These are phyloP conservation scores for Gulo gulo DNA, from an alignment of 2,113 vertebrate genomes.

Conservation along the genomic window DNA sequence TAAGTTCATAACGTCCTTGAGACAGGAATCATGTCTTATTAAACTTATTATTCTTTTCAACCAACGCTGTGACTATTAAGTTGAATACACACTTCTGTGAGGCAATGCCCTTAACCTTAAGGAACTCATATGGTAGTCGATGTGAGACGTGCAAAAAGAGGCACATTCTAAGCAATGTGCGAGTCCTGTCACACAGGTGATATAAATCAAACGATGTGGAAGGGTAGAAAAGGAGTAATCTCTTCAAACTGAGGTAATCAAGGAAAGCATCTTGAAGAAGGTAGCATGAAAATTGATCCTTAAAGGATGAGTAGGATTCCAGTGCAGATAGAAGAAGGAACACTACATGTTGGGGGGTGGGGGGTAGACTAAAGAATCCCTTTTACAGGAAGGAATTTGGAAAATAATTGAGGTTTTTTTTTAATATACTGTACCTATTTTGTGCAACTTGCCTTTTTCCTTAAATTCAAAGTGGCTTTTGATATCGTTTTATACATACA, in stretches of 20 bases:
- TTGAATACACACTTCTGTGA: background rate
- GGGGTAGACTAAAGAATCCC: background rate
- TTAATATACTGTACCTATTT: background rate
- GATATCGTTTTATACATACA: background rate
- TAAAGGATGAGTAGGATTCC: background rate
- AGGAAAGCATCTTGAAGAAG: background rate
- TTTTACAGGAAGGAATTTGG: constrained; percentile 5
- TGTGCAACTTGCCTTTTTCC: background rate
- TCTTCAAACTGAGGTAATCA: background rate
- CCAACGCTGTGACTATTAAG: background rate
- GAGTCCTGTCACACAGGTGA: background rate
- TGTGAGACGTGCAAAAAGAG: background rate
- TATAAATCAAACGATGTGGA: background rate
- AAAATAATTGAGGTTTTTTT: background rate
- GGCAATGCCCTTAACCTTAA: background rate
- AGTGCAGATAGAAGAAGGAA: background rate
- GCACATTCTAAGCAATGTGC: background rate
- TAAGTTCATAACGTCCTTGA: background rate
- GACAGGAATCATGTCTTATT: background rate
- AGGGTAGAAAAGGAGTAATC: background rate
- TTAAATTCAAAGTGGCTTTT: background rate
- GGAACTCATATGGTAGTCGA: background rate
- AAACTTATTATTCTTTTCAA: background rate
- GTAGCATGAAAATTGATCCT: background rate
- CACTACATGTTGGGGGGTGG: background rate